These are phyloP conservation scores for Lophotriccus pileatus DNA, from an alignment of 2,797 vertebrate genomes.

Conservation along the genomic window DNA sequence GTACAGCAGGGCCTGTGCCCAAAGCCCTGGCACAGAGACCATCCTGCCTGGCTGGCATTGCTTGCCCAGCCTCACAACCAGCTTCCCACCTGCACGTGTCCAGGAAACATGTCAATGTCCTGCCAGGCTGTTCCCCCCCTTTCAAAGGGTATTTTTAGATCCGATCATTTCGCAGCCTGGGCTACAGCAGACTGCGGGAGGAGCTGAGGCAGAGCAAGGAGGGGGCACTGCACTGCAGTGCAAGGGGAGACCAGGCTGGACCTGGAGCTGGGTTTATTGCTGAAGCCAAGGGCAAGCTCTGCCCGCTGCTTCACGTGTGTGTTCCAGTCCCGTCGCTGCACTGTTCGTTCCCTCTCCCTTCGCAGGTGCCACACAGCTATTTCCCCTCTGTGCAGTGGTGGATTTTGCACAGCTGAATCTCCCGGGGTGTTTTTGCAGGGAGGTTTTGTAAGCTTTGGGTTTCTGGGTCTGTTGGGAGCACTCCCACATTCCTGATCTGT, in stretches of 20 bases:
- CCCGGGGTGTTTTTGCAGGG: background rate
- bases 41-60: background rate
- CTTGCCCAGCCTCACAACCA: background rate
- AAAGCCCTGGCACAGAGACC: background rate
- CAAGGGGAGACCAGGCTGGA: background rate
- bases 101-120: background rate
- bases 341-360: background rate
- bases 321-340: rapidly evolving
- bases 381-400: background rate
- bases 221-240: background rate
- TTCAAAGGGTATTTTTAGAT: background rate
- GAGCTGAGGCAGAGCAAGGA: background rate
- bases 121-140: background rate
- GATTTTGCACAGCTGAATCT: background rate
- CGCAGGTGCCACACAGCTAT: rapidly evolving
- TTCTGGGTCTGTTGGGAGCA: background rate
- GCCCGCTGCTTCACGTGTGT: rapidly evolving
- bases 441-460: background rate
- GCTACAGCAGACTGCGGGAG: background rate
- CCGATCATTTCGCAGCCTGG: background rate
- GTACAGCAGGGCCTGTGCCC: background rate
- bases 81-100: background rate
- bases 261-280: background rate
- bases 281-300: background rate
- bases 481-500: rapidly evolving